These are phyloP conservation scores for Peromyscus nudipes DNA, from an alignment of 2,797 vertebrate genomes.

Conservation along the genomic window DNA sequence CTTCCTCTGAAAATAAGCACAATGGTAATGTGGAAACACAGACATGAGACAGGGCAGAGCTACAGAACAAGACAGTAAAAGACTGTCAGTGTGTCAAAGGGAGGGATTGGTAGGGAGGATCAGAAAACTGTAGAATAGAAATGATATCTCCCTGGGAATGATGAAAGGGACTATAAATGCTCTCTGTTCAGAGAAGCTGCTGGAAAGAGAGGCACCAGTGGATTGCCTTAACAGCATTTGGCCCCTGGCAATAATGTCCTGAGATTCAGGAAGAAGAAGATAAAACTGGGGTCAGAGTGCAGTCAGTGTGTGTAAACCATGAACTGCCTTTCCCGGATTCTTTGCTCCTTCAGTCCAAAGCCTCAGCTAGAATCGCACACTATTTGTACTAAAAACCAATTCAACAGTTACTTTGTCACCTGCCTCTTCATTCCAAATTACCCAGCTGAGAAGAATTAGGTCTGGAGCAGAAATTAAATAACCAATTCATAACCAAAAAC, in stretches of 20 bases:
- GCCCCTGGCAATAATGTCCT: background rate
- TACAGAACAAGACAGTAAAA: conserved; percentile 27
- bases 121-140: conserved; percentile 66
- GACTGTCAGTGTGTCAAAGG: conserved; percentile 1
- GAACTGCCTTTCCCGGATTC: background rate
- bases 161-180: conserved; percentile 24
- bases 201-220: background rate
- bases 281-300: background rate
- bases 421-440: conserved; percentile 39
- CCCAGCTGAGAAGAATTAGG: conserved; percentile 29
- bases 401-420: background rate
- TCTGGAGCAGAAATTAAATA: conserved; percentile 55
- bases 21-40: background rate
- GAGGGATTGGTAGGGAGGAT: conserved; percentile 43
- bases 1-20: conserved; percentile 61
- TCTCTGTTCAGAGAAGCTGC: conserved; percentile 22
- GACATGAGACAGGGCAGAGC: background rate
- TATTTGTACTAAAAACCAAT: background rate
- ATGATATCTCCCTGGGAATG: conserved; percentile 39
- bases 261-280: background rate
- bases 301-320: background rate
- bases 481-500: background rate
- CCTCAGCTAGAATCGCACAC: background rate
- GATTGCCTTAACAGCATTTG: conserved; percentile 1
- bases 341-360: background rate